These are phyloP conservation scores for Brachionus paranguensis DNA, from an alignment of 1,140 invertebrate species.

Conservation along the genomic window DNA sequence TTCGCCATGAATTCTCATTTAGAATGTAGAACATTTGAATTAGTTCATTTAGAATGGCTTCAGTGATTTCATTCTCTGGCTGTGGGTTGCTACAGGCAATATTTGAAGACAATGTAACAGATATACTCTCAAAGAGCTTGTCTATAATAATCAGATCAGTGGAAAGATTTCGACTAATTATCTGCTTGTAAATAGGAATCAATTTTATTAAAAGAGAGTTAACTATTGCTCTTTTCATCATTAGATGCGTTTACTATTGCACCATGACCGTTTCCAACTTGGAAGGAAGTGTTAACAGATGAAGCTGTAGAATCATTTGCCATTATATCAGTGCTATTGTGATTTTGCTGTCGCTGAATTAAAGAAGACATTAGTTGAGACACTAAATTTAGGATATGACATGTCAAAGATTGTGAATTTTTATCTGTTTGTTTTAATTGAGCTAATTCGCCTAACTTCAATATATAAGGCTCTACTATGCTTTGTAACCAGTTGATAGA, in stretches of 20 bases:
- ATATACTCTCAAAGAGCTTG: slow-evolving; percentile 36
- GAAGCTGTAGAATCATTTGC: slow-evolving; percentile 8
- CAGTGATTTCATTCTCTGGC: not conserved
- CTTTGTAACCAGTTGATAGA: slow-evolving; percentile 19
- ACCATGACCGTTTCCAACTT: not conserved
- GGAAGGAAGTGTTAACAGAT: slow-evolving; percentile 13
- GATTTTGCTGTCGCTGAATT: slow-evolving; percentile 31
- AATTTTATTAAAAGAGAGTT: slow-evolving; percentile 36
- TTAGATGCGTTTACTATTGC: not conserved
- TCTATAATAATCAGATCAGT: slow-evolving; percentile 32
- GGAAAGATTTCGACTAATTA: slow-evolving; percentile 29
- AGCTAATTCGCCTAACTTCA: not conserved
- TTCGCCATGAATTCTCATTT: slow-evolving; percentile 34
- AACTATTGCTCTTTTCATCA: slow-evolving; percentile 16
- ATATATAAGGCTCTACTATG: slow-evolving; percentile 15
- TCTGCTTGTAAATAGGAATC: slow-evolving; percentile 38
- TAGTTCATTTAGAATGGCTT: slow-evolving; percentile 16
- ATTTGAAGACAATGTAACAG: slow-evolving; percentile 33
- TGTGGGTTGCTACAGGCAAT: not conserved
- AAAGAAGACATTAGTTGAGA: slow-evolving; percentile 33
- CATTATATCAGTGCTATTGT: slow-evolving; percentile 8
- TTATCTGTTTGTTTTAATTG: slow-evolving; percentile 32
- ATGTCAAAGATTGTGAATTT: slow-evolving; percentile 13
- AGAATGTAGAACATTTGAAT: slow-evolving; percentile 38
- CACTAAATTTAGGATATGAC: slow-evolving; percentile 16